A percentile compares a stretch with the other conserved stretches of the same genome.
These are phyloP conservation scores for Ammodytes marinus DNA, from an alignment of 2,113 vertebrate species.

Conservation along the genomic window DNA sequence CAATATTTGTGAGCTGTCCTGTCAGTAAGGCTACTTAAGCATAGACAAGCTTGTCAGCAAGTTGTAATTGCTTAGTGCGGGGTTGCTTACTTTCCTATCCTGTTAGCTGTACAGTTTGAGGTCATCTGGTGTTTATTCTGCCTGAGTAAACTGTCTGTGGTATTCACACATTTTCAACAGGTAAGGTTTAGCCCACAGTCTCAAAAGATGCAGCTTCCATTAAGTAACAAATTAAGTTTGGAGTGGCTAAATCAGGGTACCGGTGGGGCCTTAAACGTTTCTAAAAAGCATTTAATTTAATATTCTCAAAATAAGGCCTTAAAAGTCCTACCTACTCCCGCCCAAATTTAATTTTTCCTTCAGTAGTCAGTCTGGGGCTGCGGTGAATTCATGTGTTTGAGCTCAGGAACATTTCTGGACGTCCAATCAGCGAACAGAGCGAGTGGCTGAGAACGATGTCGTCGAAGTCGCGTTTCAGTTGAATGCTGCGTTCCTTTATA, in stretches of 20 bases:
- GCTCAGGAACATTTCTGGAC: too few relatives aligned
- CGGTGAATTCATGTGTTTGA: too few relatives aligned
- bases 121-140: slow-evolving; percentile 14
- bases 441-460: too few relatives aligned
- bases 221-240: not conserved
- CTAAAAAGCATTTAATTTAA: too few relatives aligned
- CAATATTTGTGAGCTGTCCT: not conserved
- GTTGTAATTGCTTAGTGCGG: not conserved
- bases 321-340: too few relatives aligned
- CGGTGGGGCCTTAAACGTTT: too few relatives aligned
- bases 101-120: slow-evolving; percentile 9
- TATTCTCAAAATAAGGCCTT: too few relatives aligned
- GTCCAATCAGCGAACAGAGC: too few relatives aligned
- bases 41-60: not conserved
- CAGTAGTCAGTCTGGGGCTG: too few relatives aligned
- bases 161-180: not conserved
- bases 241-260: not conserved
- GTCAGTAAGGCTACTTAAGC: not conserved
- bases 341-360: too few relatives aligned
- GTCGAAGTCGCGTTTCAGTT: too few relatives aligned
- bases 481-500: too few relatives aligned
- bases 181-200: not conserved
- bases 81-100: not conserved
- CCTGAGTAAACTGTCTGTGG: slow-evolving; percentile 14
- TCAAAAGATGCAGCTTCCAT: not conserved